phyloP scores from a whole-genome alignment of 2,888 invertebrate species.

The Priocnemis perturbator region DNA sequence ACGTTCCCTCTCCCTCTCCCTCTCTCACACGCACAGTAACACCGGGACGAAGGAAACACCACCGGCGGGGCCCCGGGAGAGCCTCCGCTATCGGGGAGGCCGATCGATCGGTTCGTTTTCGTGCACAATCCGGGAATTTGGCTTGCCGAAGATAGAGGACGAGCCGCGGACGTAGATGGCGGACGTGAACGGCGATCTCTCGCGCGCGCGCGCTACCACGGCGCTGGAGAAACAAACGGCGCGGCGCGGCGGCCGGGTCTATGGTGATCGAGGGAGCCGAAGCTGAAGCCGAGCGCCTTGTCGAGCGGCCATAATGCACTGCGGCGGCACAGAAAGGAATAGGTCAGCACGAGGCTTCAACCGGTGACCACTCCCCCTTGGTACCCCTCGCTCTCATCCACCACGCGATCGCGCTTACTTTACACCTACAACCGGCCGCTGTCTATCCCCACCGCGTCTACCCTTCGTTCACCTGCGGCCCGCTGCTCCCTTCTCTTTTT shows the following conservation, averaged over 20 bases:
- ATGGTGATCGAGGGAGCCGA: constrained; percentile 41
- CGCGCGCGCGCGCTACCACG: constrained; percentile 6
- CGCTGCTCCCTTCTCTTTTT: constrained; percentile 32
- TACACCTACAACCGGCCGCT: constrained; percentile 61
- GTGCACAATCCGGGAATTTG: background rate
- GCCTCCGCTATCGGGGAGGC: too few relatives aligned
- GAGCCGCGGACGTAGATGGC: background rate
- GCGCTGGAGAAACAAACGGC: background rate
- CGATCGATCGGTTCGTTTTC: constrained; percentile 4
- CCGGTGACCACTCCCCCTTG: constrained; percentile 72
- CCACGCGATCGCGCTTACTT: constrained; percentile 65
- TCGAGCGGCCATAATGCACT: constrained; percentile 73
- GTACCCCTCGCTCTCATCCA: constrained; percentile 65
- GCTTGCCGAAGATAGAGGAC: too few relatives aligned
- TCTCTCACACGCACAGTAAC: constrained; percentile 21
- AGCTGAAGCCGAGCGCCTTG: constrained; percentile 47
- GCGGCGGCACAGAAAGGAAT: constrained; percentile 71
- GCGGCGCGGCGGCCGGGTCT: constrained; percentile 35
- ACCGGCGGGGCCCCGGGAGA: constrained; percentile 26
- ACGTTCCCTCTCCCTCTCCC: constrained; percentile 32
- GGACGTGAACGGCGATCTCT: background rate
- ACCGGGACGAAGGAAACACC: constrained; percentile 32
- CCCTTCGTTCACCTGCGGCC: constrained; percentile 45
- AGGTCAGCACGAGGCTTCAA: constrained; percentile 71
- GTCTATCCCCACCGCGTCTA: constrained; percentile 31